A percentile compares a stretch with the other conserved stretches of the same genome.
Conservation (phyloP, 2,888 invertebrate genomes). For the Tipula lateralis region DNA sequence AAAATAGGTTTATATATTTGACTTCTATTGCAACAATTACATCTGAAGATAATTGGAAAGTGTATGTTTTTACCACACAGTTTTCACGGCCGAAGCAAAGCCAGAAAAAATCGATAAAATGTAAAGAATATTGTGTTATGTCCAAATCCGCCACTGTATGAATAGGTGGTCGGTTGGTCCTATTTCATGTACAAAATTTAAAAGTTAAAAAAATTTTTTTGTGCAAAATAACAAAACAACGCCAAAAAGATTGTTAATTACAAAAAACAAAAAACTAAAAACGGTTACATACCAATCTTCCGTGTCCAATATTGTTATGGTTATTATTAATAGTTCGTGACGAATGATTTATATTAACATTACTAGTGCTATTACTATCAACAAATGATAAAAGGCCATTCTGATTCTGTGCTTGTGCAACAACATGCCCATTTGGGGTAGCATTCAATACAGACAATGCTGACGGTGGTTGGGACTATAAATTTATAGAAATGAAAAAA, state of each 20-base stretch:
- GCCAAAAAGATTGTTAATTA: background rate
- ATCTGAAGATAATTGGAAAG: too few relatives aligned
- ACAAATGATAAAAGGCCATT: constrained; percentile 39
- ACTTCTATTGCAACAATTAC: too few relatives aligned
- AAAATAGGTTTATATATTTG: too few relatives aligned
- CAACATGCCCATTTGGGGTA: constrained; percentile 38
- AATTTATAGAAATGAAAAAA: constrained; percentile 31
- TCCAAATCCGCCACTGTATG: background rate
- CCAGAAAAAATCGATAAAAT: too few relatives aligned
- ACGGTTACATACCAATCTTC: constrained; percentile 39
- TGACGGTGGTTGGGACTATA: constrained; percentile 39
- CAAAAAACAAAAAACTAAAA: constrained; percentile 28
- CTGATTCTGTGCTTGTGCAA: constrained; percentile 38
- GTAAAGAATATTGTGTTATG: too few relatives aligned
- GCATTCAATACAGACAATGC: constrained; percentile 40
- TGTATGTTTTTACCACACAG: too few relatives aligned
- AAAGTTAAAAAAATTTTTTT: background rate
- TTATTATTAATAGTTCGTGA: background rate
- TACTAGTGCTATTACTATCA: constrained; percentile 34
- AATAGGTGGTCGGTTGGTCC: background rate
- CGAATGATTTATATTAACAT: background rate
- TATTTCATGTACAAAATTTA: background rate
- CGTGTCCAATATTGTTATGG: constrained; percentile 36
- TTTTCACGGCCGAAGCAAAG: too few relatives aligned
- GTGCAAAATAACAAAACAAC: background rate